Percentiles rank a stretch among this genome's conserved stretches.
Conservation (phyloP, 2,797 vertebrate genomes). For the Melanotaenia boesemani region DNA sequence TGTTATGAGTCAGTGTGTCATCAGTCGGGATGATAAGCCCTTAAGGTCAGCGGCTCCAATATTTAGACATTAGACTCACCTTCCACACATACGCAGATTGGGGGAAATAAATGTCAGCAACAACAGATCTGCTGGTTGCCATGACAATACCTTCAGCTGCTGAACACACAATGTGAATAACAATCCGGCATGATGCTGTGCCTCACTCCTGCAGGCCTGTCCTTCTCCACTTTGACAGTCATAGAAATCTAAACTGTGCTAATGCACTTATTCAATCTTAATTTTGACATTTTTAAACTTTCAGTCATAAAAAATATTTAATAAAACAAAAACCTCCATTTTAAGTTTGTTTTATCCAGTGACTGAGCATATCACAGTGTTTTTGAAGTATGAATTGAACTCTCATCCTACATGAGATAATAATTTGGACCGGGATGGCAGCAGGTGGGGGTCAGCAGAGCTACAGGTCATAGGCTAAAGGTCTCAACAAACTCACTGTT, state of each 20-base stretch:
- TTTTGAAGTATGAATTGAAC: neutral
- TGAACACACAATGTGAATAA: constrained; percentile 80
- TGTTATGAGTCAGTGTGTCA: constrained; percentile 52
- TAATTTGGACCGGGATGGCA: constrained; percentile 7
- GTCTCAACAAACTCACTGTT: constrained; percentile 10
- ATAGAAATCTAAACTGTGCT: neutral
- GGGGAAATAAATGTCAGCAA: constrained; percentile 79
- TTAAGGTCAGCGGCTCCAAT: constrained; percentile 51
- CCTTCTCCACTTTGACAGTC: constrained; percentile 1
- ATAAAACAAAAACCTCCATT: neutral
- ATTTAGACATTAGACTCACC: constrained; percentile 65
- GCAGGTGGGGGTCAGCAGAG: constrained; percentile 5
- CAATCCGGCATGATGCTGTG: constrained; percentile 65
- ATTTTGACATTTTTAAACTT: too few species aligned
- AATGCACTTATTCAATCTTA: too few species aligned
- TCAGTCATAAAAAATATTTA: neutral
- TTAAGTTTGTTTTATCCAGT: neutral
- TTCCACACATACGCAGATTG: constrained; percentile 56
- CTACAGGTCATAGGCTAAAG: constrained; percentile 17
- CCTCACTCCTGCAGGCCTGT: constrained; percentile 60
- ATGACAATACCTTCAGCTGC: constrained; percentile 78
- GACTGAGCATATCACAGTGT: too few species aligned
- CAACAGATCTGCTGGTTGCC: constrained; percentile 79
- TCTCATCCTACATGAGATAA: neutral
- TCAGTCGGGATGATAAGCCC: constrained; percentile 43